A percentile compares a stretch with the other conserved stretches of the same genome.
These are phyloP conservation scores for Hyposoter dolosus DNA, from an alignment of 2,888 invertebrate species.

Conservation along the genomic window DNA sequence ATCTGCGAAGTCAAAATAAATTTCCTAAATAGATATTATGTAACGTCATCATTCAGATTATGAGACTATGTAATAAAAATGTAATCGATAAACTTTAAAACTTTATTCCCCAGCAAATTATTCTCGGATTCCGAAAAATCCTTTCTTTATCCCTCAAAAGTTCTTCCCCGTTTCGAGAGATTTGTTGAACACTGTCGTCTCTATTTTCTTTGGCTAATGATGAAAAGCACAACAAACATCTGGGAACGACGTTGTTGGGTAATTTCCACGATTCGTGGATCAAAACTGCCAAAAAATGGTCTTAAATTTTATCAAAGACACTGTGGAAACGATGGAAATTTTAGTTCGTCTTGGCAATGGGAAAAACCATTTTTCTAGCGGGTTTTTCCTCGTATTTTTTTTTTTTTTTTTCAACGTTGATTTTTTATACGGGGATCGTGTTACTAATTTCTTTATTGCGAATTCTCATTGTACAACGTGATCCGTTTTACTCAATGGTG, in stretches of 20 bases:
- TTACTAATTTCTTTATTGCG: slow-evolving; percentile 20
- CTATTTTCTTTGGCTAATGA: slow-evolving; percentile 29
- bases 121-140: slow-evolving; percentile 7
- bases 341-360: neutral
- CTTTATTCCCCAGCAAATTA: slow-evolving; percentile 15
- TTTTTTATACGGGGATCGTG: neutral
- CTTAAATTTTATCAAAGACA: neutral
- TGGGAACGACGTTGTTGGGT: neutral
- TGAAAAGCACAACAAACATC: neutral
- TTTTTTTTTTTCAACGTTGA: neutral
- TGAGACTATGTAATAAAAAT: slow-evolving; percentile 43
- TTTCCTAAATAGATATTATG: slow-evolving; percentile 29
- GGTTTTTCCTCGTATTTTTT: neutral
- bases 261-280: too few relatives aligned
- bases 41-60: slow-evolving; percentile 20
- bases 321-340: neutral
- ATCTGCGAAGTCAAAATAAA: slow-evolving; percentile 43
- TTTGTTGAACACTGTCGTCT: slow-evolving; percentile 11
- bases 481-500: slow-evolving; percentile 74
- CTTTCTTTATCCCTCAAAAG: slow-evolving; percentile 20
- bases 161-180: slow-evolving; percentile 16
- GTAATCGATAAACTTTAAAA: slow-evolving; percentile 45
- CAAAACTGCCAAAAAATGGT: neutral
- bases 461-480: slow-evolving; percentile 41
- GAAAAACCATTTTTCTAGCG: neutral